phyloP scores from a whole-genome alignment of 1,140 invertebrate genomes.

The Heliconius hermathena region DNA sequence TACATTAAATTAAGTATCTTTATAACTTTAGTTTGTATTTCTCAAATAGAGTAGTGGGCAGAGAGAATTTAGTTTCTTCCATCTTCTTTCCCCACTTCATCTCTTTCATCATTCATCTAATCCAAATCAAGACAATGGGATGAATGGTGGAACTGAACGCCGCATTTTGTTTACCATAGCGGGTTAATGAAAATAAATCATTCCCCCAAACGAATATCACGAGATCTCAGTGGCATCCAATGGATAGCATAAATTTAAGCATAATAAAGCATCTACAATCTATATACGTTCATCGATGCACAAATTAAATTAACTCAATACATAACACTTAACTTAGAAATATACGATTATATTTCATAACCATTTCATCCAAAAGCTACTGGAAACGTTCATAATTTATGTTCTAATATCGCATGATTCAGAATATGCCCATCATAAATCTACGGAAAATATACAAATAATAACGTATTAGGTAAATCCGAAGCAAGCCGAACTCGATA shows the following conservation, averaged over 20 bases:
- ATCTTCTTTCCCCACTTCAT: too few species aligned
- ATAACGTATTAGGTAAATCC: conserved; percentile 38
- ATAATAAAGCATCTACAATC: not conserved
- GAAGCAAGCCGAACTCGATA: conserved; percentile 44
- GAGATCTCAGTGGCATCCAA: too few species aligned
- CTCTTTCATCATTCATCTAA: too few species aligned
- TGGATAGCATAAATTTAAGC: not conserved
- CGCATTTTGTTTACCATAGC: too few species aligned
- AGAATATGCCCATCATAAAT: not conserved
- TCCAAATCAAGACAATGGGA: too few species aligned
- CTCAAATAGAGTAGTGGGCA: too few species aligned
- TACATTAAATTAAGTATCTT: too few species aligned
- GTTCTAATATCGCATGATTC: not conserved
- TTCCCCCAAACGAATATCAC: too few species aligned
- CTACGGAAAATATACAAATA: conserved; percentile 12
- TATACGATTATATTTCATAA: not conserved
- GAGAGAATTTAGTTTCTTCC: too few species aligned
- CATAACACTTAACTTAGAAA: conserved; percentile 1
- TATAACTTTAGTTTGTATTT: too few species aligned
- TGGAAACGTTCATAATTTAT: not conserved
- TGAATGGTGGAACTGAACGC: too few species aligned
- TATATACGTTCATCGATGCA: not conserved
- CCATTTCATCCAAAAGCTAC: not conserved
- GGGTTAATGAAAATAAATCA: too few species aligned
- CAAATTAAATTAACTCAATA: not conserved